These are phyloP conservation scores for Saxidomus purpurata DNA, from an alignment of 1,140 invertebrate species.

Conservation along the genomic window DNA sequence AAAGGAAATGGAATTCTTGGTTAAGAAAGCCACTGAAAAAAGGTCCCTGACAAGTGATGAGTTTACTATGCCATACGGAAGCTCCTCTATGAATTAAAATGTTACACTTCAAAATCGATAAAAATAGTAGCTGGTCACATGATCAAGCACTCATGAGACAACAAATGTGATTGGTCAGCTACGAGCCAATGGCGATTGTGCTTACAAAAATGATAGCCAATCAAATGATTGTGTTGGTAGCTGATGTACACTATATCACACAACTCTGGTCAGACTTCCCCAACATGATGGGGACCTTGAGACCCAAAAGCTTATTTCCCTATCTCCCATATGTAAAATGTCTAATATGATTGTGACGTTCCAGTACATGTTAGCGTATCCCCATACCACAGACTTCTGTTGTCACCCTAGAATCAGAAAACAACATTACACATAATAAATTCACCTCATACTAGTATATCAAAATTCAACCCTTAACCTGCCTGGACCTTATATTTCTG, in stretches of 20 bases:
- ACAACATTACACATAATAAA: constrained; percentile 41
- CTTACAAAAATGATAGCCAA: constrained; percentile 62
- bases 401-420: constrained; percentile 67
- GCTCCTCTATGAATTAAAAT: constrained; percentile 23
- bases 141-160: constrained; percentile 67
- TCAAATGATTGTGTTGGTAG: constrained; percentile 62
- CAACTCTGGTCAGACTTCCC: constrained; percentile 48
- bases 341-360: background rate
- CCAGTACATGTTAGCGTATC: constrained; percentile 60
- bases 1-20: no score
- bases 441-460: background rate
- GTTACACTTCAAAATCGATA: constrained; percentile 47
- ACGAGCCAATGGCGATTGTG: constrained; percentile 65
- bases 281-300: background rate
- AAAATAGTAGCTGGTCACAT: constrained; percentile 61
- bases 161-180: constrained; percentile 67
- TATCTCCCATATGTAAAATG: constrained; percentile 29
- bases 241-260: constrained; percentile 65
- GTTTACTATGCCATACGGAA: background rate
- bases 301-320: constrained; percentile 34
- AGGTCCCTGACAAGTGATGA: background rate
- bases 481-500: no score
- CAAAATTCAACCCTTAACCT: background rate
- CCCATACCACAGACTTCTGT: constrained; percentile 66
- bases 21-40: no score